These are phyloP conservation scores for Pangasius macronema DNA, from an alignment of 2,797 vertebrate genomes.

Conservation along the genomic window DNA sequence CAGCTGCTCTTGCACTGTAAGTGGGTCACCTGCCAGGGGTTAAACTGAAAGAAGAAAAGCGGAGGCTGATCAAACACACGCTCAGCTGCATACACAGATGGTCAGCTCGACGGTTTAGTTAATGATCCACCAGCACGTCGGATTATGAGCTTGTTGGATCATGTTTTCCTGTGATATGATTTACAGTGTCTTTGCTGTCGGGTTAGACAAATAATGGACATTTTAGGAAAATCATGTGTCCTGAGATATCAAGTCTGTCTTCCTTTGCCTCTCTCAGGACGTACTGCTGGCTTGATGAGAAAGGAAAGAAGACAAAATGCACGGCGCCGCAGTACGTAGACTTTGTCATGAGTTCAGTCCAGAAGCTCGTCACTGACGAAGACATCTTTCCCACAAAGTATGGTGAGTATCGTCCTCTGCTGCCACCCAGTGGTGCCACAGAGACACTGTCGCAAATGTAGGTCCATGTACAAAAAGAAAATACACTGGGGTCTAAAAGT, in stretches of 20 bases:
- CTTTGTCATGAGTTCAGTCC: constrained; percentile 97
- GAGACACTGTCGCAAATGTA: neutral
- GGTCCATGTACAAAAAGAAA: too few relatives aligned
- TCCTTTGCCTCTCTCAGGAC: constrained; percentile 74
- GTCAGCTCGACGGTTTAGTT: neutral
- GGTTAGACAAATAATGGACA: neutral
- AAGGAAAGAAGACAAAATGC: constrained; percentile 98
- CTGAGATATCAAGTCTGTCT: neutral
- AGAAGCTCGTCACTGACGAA: constrained; percentile 98
- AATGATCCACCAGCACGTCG: constrained; percentile 16
- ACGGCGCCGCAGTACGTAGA: constrained; percentile 98
- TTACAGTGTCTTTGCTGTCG: neutral
- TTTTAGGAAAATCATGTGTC: neutral
- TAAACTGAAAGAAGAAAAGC: neutral
- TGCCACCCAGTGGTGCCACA: constrained; percentile 23
- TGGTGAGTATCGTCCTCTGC: constrained; percentile 72
- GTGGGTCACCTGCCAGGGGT: constrained; percentile 28
- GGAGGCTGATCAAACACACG: neutral
- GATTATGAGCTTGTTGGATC: neutral
- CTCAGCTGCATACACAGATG: constrained; percentile 10
- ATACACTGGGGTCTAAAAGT: too few relatives aligned
- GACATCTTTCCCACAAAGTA: constrained; percentile 98
- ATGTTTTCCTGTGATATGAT: neutral
- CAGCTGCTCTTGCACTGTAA: constrained; percentile 25
- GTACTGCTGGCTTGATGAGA: constrained; percentile 98